A percentile compares a stretch with the other conserved stretches of the same genome.
These are phyloP conservation scores for Pecten maximus DNA, from an alignment of 2,888 invertebrate genomes.

Conservation along the genomic window DNA sequence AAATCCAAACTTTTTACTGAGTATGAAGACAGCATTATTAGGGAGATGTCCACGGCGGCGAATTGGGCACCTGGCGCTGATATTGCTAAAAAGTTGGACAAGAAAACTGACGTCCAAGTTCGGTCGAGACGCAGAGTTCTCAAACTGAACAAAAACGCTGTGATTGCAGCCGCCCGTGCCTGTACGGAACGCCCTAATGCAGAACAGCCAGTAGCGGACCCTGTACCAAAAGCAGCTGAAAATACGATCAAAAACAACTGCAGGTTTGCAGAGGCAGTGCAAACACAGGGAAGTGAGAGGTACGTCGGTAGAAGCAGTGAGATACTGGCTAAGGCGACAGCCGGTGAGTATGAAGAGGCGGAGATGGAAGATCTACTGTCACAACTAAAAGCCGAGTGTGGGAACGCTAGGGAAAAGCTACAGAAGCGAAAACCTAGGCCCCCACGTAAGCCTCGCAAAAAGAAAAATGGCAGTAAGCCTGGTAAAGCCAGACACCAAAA, in stretches of 20 bases:
- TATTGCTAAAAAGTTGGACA: not conserved
- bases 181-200: not conserved
- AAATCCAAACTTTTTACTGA: not conserved
- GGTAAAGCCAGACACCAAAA: not conserved
- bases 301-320: not conserved
- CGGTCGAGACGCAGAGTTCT: not conserved
- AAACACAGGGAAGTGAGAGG: not conserved
- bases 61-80: not conserved
- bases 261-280: not conserved
- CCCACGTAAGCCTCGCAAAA: too few relatives aligned
- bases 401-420: not conserved
- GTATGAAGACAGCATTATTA: not conserved
- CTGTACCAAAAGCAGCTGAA: not conserved
- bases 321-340: not conserved
- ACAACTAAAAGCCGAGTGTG: not conserved
- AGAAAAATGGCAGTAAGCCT: not conserved
- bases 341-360: conserved; percentile 12
- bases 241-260: not conserved
- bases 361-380: not conserved
- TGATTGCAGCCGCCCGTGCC: not conserved
- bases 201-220: not conserved
- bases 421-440: not conserved
- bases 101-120: not conserved
- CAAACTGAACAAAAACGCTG: not conserved
- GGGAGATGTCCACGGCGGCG: not conserved